These are phyloP conservation scores for Erythrolamprus reginae DNA, from an alignment of 2,113 vertebrate species.

Conservation along the genomic window DNA sequence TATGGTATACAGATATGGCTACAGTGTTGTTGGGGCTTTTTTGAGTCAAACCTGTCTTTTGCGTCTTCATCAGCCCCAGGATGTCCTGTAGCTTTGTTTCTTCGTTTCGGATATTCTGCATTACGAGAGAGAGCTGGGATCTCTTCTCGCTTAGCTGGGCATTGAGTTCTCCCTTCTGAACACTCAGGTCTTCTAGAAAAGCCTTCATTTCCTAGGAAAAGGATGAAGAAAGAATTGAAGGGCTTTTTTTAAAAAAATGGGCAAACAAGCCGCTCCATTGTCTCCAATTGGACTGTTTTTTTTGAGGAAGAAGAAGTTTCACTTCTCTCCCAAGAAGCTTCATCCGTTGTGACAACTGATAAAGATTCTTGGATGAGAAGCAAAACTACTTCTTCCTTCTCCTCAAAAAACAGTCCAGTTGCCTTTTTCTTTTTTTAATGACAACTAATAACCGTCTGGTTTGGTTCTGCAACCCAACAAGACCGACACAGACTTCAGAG, in stretches of 20 bases:
- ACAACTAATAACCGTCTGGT: no score
- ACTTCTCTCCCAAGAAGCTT: no score
- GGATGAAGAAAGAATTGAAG: not conserved
- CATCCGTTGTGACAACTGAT: no score
- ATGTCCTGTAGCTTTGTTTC: constrained; percentile 68
- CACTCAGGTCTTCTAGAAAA: constrained; percentile 69
- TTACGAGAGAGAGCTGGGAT: constrained; percentile 62
- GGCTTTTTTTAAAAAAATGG: not conserved
- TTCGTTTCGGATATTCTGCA: constrained; percentile 69
- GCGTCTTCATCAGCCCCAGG: constrained; percentile 64
- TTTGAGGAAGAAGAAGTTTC: no score
- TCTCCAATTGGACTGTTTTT: no score
- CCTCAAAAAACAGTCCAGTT: no score
- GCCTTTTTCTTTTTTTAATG: no score
- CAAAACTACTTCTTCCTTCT: no score
- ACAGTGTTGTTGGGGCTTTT: not conserved
- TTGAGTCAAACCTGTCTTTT: constrained; percentile 69
- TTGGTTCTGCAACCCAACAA: no score
- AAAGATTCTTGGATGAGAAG: no score
- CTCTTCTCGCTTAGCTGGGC: constrained; percentile 73
- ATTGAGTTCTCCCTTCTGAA: constrained; percentile 75
- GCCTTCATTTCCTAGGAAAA: constrained; percentile 71
- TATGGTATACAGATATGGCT: no score
- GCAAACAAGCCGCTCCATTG: not conserved
- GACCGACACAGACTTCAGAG: no score